Evolutionary conservation across 2,113 vertebrate genomes (phyloP), one percentile per base, ranked within the genome.

Genomic region (Alces alces): DNA sequence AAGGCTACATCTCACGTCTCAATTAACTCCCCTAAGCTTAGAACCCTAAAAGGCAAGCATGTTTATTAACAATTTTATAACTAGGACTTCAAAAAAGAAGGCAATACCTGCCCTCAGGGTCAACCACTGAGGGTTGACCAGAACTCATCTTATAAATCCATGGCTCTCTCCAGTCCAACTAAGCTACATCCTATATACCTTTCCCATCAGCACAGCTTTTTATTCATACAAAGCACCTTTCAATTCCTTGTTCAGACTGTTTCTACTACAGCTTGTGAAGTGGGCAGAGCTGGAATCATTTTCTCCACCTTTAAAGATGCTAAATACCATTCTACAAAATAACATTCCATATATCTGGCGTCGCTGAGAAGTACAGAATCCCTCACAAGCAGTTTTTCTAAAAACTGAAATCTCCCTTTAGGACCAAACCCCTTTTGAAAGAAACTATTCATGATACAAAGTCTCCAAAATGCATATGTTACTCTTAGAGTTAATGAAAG

Each of bases 401-500:
- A 89, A 88, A 97, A 90, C 21, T 88, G 15, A 87, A 96, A 84
- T 90, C 47, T 25, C n/a, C 28, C 52, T 60, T 66, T 87, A 50
- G 36, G 36, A 43, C 6, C 33, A 86, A 92, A 86, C 21, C 6
- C 43, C 64, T 52, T 58, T 27, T 11, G 7, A 80, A 50, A 55
- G 36, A 60, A 45, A 14, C 16, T 61, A 96, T 64, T n/a, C 66
- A n/a, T 2, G 15, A 92, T 57, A 54, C 5, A 96, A 85, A 85
- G 85, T 85, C 57, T 58, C 14, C 64, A 89, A 97, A 97, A 64
- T 86, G 90, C 0, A 82, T 21, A 66, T 27, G 13, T 84, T 96
- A 90, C 36, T 89, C 70, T 88, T 64, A 86, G 54, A 92, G 89
- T 76, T 91, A 89, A 97, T 83, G 33, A 95, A 96, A 86, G 86